Evolutionary conservation across 2,113 vertebrate genomes (phyloP).

Genomic region (Xiphophorus hellerii): DNA sequence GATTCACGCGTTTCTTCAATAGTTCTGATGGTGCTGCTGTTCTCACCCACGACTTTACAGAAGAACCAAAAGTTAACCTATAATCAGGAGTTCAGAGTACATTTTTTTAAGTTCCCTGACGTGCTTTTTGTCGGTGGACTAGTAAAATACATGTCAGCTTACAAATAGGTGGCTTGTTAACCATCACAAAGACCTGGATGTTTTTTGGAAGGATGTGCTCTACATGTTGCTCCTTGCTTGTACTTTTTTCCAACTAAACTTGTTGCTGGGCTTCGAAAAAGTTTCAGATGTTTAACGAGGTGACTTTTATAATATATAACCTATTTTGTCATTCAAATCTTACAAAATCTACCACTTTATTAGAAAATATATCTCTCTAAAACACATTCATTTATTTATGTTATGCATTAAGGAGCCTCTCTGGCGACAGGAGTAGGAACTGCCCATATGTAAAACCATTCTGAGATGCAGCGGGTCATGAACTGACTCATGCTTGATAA

Average conservation of each 20-base stretch:
- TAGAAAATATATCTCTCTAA: background rate
- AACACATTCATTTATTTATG: background rate
- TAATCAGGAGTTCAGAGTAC: background rate
- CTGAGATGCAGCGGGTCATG: background rate
- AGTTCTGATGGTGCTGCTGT: background rate
- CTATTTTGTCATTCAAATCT: too few relatives aligned
- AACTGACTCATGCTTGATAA: conserved; percentile 9
- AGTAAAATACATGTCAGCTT: too few relatives aligned
- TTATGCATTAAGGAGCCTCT: background rate
- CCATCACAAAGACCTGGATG: too few relatives aligned
- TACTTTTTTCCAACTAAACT: too few relatives aligned
- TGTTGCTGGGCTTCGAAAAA: too few relatives aligned
- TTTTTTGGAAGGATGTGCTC: too few relatives aligned
- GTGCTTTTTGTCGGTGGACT: too few relatives aligned
- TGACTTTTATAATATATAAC: too few relatives aligned
- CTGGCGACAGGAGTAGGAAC: background rate
- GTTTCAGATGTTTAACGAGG: too few relatives aligned
- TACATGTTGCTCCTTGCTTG: too few relatives aligned
- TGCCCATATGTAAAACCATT: background rate
- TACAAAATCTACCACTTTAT: too few relatives aligned
- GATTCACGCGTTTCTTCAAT: background rate
- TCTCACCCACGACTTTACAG: background rate
- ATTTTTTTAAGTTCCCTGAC: background rate
- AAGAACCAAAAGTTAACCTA: background rate
- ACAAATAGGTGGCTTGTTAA: too few relatives aligned